phyloP scores from a whole-genome alignment of 2,113 vertebrate genomes.

The Mionectes macconnelli region DNA sequence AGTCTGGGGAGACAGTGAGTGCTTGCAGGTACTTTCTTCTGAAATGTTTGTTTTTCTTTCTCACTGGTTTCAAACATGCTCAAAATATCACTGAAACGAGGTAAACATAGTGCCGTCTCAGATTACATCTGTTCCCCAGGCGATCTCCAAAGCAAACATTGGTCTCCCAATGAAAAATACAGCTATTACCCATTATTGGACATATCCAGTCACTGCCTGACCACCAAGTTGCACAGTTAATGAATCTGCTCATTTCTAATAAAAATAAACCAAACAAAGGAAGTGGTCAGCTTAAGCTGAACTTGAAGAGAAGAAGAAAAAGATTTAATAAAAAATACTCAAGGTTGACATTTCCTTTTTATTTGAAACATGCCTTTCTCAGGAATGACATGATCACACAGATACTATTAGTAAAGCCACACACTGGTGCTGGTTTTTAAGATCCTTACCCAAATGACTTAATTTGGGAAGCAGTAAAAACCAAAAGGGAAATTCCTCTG shows the following conservation, averaged over 20 bases:
- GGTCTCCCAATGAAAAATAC: conserved; percentile 75
- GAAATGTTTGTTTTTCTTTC: conserved; percentile 75
- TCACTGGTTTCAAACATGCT: conserved; percentile 69
- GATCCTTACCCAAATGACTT: neutral
- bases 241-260: conserved; percentile 87
- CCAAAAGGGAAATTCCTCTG: conserved; percentile 22
- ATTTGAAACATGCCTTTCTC: conserved; percentile 67
- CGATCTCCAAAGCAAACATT: conserved; percentile 74
- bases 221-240: conserved; percentile 74
- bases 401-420: conserved; percentile 39
- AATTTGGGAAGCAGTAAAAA: conserved; percentile 42
- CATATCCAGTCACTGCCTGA: conserved; percentile 74
- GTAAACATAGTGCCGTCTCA: conserved; percentile 70
- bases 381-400: conserved; percentile 45
- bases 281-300: conserved; percentile 81
- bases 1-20: neutral
- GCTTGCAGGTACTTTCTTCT: conserved; percentile 67
- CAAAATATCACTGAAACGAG: conserved; percentile 66
- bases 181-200: conserved; percentile 73
- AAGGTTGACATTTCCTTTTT: conserved; percentile 69
- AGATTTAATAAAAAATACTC: conserved; percentile 64
- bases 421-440: conserved; percentile 24
- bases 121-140: conserved; percentile 74
- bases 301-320: conserved; percentile 41
- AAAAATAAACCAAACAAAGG: conserved; percentile 91